These are phyloP conservation scores for Amblyornis subalaris DNA, from an alignment of 2,113 vertebrate species.

Conservation along the genomic window DNA sequence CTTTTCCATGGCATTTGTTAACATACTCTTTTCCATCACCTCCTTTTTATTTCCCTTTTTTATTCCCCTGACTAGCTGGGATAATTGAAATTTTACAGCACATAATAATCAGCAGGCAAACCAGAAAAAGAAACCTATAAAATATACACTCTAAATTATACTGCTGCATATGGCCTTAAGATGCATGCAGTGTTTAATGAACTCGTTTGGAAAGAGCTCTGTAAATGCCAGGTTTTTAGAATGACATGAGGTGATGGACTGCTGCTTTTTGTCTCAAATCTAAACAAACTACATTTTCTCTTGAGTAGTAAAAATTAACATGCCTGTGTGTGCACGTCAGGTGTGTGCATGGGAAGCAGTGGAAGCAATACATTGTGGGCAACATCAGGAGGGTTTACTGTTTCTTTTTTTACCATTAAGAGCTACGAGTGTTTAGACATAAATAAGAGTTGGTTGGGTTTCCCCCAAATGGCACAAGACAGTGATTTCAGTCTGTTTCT, in stretches of 20 bases:
- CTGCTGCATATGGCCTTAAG: neutral
- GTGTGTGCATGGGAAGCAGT: neutral
- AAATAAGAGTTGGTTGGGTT: neutral
- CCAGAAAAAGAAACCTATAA: conserved; percentile 23
- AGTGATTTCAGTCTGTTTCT: neutral
- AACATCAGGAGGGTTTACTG: neutral
- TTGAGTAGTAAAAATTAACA: neutral
- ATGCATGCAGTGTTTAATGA: neutral
- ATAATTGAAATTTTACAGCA: conserved; percentile 46
- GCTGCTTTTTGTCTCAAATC: neutral
- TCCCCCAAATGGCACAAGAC: neutral
- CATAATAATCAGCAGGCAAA: neutral
- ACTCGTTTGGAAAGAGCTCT: neutral
- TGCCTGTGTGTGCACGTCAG: neutral
- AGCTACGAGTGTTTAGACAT: neutral
- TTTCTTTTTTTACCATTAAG: neutral
- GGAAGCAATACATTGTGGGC: neutral
- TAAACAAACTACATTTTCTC: neutral
- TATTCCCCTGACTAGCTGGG: neutral
- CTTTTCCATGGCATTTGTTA: neutral
- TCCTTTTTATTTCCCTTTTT: conserved; percentile 11
- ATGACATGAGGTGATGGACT: neutral
- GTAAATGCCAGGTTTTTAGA: neutral
- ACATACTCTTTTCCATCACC: neutral
- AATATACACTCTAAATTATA: neutral